Percentiles rank a stretch among this genome's conserved stretches.
These are phyloP conservation scores for Drosophila yakuba DNA, from an alignment of 1,140 invertebrate genomes.

Conservation along the genomic window DNA sequence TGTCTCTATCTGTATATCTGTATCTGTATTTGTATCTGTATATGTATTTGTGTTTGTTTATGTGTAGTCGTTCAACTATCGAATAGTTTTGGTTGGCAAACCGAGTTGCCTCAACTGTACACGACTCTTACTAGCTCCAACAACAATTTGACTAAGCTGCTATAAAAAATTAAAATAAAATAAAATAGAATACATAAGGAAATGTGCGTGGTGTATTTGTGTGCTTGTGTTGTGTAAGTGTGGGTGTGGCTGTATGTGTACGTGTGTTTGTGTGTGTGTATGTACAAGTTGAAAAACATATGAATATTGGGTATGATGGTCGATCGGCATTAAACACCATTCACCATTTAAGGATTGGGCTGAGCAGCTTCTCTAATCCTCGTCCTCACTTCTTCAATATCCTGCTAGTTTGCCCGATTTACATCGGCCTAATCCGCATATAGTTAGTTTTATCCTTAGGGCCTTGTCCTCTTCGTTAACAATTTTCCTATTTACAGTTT, in stretches of 20 bases:
- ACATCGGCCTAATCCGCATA: slow-evolving; percentile 17
- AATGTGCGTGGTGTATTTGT: slow-evolving; percentile 7
- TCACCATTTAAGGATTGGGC: slow-evolving; percentile 16
- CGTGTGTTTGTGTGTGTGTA: slow-evolving; percentile 9
- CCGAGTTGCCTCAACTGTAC: slow-evolving; percentile 22
- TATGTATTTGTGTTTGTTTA: slow-evolving; percentile 24
- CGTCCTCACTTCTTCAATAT: background rate
- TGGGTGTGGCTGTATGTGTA: slow-evolving; percentile 8
- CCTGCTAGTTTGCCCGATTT: slow-evolving; percentile 24
- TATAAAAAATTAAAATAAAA: slow-evolving; percentile 23
- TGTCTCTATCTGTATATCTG: slow-evolving; percentile 24
- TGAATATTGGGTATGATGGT: background rate
- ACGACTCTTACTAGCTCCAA: slow-evolving; percentile 35
- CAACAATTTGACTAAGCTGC: slow-evolving; percentile 77
- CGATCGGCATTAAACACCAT: slow-evolving; percentile 3
- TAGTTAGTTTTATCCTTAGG: slow-evolving; percentile 16
- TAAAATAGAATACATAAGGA: slow-evolving; percentile 16
- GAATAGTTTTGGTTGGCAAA: slow-evolving; percentile 52
- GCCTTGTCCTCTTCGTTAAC: slow-evolving; percentile 20
- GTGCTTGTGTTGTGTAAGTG: slow-evolving; percentile 2
- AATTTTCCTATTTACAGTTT: slow-evolving; percentile 53
- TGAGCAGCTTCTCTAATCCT: slow-evolving; percentile 24
- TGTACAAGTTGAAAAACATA: slow-evolving; percentile 34
- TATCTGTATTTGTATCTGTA: slow-evolving; percentile 20
- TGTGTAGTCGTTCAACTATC: slow-evolving; percentile 20